Evolutionary conservation across 2,888 invertebrate genomes (phyloP).

Genomic region (Teleiodes luculella): DNA sequence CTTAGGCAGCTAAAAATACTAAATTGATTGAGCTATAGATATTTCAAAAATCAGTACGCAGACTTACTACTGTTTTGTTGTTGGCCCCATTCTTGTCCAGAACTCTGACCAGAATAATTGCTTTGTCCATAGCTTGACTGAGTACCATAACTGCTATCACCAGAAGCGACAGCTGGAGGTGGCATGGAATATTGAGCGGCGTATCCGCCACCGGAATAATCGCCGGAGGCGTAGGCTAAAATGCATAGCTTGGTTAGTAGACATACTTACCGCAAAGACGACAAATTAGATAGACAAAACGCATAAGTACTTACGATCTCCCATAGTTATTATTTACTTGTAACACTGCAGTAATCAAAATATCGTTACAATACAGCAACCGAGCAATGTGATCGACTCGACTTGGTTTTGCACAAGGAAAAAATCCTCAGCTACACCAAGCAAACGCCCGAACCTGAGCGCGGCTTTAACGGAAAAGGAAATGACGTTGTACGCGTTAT

Average conservation of each 20-base stretch:
- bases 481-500: not conserved
- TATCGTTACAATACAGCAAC: no score
- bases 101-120: conserved; percentile 38
- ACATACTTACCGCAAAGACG: not conserved
- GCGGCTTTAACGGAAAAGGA: conserved; percentile 3
- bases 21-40: no score
- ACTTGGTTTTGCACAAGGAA: not conserved
- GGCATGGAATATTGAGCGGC: conserved; percentile 70
- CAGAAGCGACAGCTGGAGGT: conserved; percentile 59
- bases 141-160: conserved; percentile 58
- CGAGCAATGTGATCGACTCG: no score
- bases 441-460: no score
- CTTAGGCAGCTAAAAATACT: no score
- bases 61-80: conserved; percentile 50
- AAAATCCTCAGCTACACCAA: not conserved
- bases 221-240: conserved; percentile 58
- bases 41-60: not conserved
- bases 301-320: conserved; percentile 43
- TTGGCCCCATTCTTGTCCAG: conserved; percentile 59
- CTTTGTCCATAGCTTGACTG: conserved; percentile 56
- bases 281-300: not conserved
- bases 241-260: conserved; percentile 13
- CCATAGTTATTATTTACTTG: conserved; percentile 28
- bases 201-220: conserved; percentile 57
- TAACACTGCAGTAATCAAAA: not conserved